These are phyloP conservation scores for Brenthis ino DNA, from an alignment of 2,888 invertebrate genomes.

Conservation along the genomic window DNA sequence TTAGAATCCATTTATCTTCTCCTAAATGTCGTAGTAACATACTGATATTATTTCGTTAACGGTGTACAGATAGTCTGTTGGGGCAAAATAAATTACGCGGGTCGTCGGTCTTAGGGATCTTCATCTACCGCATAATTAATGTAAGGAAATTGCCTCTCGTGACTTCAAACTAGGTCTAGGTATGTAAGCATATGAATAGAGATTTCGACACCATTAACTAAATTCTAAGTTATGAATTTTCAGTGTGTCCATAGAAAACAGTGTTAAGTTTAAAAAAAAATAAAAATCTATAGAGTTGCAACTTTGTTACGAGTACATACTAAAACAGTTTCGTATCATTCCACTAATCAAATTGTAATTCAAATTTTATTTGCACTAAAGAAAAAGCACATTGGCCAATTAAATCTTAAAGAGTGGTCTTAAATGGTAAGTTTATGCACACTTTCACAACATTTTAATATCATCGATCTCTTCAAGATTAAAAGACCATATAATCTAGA, in stretches of 20 bases:
- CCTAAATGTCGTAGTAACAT: constrained; percentile 9
- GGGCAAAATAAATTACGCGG: constrained; percentile 57
- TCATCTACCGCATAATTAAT: constrained; percentile 73
- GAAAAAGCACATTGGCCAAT: no score
- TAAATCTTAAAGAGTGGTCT: no score
- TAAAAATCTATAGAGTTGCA: no score
- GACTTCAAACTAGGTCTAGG: constrained; percentile 45
- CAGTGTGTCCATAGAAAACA: no score
- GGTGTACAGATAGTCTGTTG: constrained; percentile 31
- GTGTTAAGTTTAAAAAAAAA: no score
- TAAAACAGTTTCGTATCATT: no score
- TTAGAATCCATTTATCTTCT: not conserved
- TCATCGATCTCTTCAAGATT: constrained; percentile 22
- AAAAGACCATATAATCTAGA: constrained; percentile 23
- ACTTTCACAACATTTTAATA: constrained; percentile 13
- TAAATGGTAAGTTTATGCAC: no score
- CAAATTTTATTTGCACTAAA: no score
- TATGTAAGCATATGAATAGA: constrained; percentile 26
- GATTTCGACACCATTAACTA: constrained; percentile 4
- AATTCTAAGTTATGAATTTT: no score
- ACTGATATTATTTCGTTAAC: constrained; percentile 29
- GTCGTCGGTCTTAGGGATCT: constrained; percentile 60
- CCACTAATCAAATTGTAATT: no score
- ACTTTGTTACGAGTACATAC: no score
- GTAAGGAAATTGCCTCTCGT: constrained; percentile 67